Conservation (phyloP, 2,113 vertebrate species). For the Salvelinus sp. region DNA sequence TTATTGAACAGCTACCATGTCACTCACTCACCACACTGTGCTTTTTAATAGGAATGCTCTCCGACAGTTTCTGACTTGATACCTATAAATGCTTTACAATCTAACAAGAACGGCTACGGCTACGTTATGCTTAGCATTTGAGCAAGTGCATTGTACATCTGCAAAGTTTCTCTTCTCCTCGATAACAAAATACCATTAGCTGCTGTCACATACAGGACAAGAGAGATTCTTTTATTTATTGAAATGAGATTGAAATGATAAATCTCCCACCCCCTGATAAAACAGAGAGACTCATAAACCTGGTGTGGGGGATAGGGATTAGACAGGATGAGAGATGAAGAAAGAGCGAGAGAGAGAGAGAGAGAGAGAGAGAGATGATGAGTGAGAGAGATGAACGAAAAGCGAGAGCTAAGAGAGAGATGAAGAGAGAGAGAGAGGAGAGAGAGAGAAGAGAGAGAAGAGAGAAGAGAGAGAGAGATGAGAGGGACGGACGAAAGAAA, state of each 20-base stretch:
- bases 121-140: slow-evolving; percentile 24
- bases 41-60: no score
- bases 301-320: slow-evolving; percentile 87
- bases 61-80: no score
- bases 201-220: slow-evolving; percentile 85
- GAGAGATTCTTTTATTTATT: slow-evolving; percentile 96
- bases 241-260: slow-evolving; percentile 96
- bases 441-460: neutral
- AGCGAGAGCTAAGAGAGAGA: slow-evolving; percentile 52
- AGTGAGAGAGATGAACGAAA: neutral
- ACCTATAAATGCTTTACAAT: no score
- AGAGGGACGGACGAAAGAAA: no score
- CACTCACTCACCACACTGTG: no score
- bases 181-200: slow-evolving; percentile 95
- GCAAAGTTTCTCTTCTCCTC: slow-evolving; percentile 80
- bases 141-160: slow-evolving; percentile 65
- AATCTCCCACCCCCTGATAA: slow-evolving; percentile 90
- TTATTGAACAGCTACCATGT: no score
- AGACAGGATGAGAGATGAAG: slow-evolving; percentile 68
- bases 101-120: no score
- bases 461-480: slow-evolving; percentile 78
- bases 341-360: no score
- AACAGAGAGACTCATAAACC: slow-evolving; percentile 98
- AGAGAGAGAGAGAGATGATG: no score
- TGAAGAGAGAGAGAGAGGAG: slow-evolving; percentile 58